Percentiles rank a stretch among this genome's conserved stretches.
Evolutionary conservation across 1,140 invertebrate species (phyloP).

Genomic region (Euwallacea fornicatus): DNA sequence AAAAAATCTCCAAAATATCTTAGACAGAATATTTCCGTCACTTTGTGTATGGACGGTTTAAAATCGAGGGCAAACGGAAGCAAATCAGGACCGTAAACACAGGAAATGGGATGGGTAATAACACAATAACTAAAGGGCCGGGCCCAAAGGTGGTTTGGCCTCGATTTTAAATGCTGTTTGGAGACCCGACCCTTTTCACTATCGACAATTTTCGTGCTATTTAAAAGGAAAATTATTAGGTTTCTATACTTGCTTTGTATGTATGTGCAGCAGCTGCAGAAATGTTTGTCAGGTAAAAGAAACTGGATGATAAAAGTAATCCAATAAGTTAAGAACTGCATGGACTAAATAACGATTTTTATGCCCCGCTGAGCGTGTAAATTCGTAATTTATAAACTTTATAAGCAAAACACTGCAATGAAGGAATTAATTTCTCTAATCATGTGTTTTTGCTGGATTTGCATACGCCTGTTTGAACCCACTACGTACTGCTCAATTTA

Average conservation of each 20-base stretch:
- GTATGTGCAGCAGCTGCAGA: background rate
- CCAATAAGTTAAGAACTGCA: background rate
- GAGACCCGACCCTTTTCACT: slow-evolving; percentile 13
- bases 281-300: slow-evolving; percentile 1
- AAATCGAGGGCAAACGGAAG: slow-evolving; percentile 18
- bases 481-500: too few species aligned
- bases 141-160: slow-evolving; percentile 6
- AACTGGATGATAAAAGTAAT: background rate
- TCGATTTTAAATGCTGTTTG: background rate
- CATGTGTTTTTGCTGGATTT: too few species aligned
- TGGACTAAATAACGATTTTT: background rate
- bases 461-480: too few species aligned
- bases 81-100: slow-evolving; percentile 16
- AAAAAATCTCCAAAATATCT: too few species aligned
- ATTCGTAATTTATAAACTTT: slow-evolving; percentile 3
- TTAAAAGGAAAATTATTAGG: slow-evolving; percentile 17
- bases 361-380: background rate
- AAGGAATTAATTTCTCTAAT: too few species aligned
- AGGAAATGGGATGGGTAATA: slow-evolving; percentile 16
- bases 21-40: too few species aligned
- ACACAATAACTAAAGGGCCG: slow-evolving; percentile 11
- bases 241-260: background rate
- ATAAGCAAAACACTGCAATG: too few species aligned
- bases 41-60: background rate
- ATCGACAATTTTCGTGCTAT: slow-evolving; percentile 3